phyloP scores from a whole-genome alignment of 2,888 invertebrate species.

The Ophion ellenae region DNA sequence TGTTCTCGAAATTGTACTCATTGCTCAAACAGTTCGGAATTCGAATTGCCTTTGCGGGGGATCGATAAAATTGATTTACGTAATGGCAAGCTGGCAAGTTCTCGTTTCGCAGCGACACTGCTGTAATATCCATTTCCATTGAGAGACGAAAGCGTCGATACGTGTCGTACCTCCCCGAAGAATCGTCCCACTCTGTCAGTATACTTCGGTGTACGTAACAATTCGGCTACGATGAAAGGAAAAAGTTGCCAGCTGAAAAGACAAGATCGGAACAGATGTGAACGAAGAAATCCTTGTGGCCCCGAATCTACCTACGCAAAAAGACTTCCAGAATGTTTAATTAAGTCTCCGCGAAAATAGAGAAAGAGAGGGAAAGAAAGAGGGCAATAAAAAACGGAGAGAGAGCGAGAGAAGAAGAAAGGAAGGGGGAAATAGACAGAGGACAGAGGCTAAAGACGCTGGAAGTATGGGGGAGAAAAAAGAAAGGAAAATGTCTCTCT shows the following conservation, averaged over 20 bases:
- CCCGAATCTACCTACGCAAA: slow-evolving; percentile 21
- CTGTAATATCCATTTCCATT: slow-evolving; percentile 2
- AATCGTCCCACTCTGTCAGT: background rate
- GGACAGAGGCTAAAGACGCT: slow-evolving; percentile 3
- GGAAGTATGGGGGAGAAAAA: background rate
- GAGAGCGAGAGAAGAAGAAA: slow-evolving; percentile 13
- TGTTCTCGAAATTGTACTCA: background rate
- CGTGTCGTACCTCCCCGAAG: background rate
- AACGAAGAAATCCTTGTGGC: slow-evolving; percentile 6
- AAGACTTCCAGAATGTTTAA: slow-evolving; percentile 53
- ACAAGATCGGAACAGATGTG: slow-evolving; percentile 18
- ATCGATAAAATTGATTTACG: slow-evolving; percentile 33
- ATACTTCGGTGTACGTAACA: background rate
- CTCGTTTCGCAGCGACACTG: background rate
- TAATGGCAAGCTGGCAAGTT: slow-evolving; percentile 15
- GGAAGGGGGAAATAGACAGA: slow-evolving; percentile 3
- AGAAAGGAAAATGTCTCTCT: slow-evolving; percentile 42
- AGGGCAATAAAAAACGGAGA: slow-evolving; percentile 18
- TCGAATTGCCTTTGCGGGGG: background rate
- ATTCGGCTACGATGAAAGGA: background rate
- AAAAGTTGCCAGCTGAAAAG: background rate
- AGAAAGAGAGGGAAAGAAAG: slow-evolving; percentile 2
- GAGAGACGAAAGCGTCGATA: background rate
- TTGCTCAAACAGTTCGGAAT: slow-evolving; percentile 1
- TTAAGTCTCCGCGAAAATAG: slow-evolving; percentile 52